phyloP scores from a whole-genome alignment of 2,888 invertebrate species.

The Sericinus montela region DNA sequence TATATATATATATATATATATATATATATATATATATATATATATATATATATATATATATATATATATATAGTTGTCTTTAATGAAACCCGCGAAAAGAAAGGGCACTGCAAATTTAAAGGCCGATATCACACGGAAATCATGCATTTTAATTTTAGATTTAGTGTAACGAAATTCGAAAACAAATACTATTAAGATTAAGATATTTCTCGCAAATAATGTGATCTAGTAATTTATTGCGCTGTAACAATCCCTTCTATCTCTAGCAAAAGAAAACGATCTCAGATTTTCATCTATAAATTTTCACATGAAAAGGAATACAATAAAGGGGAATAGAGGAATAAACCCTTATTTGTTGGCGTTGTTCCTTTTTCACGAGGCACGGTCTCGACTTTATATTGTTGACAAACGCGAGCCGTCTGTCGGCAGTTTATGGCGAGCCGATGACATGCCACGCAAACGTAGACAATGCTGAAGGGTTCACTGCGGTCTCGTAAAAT shows the following conservation, averaged over 20 bases:
- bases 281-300: slow-evolving; percentile 15
- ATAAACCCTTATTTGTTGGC: slow-evolving; percentile 21
- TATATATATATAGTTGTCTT: too few relatives aligned
- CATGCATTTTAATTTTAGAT: too few relatives aligned
- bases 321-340: slow-evolving; percentile 17
- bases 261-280: slow-evolving; percentile 9
- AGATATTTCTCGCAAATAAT: background rate
- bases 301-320: slow-evolving; percentile 19
- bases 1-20: too few relatives aligned
- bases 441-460: slow-evolving; percentile 45
- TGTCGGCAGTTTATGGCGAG: slow-evolving; percentile 49
- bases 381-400: slow-evolving; percentile 46
- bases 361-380: slow-evolving; percentile 24
- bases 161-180: too few relatives aligned
- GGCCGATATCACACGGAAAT: too few relatives aligned
- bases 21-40: too few relatives aligned
- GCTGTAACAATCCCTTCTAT: background rate
- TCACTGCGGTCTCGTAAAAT: slow-evolving; percentile 55
- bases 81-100: too few relatives aligned
- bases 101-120: too few relatives aligned
- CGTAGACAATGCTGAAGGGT: slow-evolving; percentile 46
- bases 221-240: background rate
- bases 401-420: slow-evolving; percentile 50
- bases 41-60: too few relatives aligned
- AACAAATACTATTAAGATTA: too few relatives aligned